Base-by-base conservation (phyloP, 1,140 invertebrate genomes). In the Procambarus virginalis region DNA sequence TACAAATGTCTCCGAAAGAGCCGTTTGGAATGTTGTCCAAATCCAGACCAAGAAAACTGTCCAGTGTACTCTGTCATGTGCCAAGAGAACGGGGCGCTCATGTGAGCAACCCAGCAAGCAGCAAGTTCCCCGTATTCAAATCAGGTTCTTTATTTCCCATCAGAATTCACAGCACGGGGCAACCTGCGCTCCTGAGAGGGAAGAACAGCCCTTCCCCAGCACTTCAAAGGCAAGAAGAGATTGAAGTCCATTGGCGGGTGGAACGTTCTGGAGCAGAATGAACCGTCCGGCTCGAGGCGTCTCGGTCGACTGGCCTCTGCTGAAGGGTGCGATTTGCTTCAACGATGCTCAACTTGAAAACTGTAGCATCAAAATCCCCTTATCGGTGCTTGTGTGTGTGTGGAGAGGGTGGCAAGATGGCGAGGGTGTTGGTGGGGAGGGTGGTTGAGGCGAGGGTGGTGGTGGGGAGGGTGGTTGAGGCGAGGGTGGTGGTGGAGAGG, bases 101-200 rank as follows among this genome's bases (percentile, higher is more conserved):
- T n/a, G 20, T 10, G 20, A 80, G 78, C 8, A 80, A 80, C 55
- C 78, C 78, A 8, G 20, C 58, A 22, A 8, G 20, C 58, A 22
- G 20, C 58, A 80, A 34, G 78, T 80, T 20, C 49, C 20, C 46
- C 20, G 78, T 80, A 80, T 80, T 80, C 78, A 80, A 80, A 80
- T 80, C 78, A 80, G 12, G 49, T 20, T 12, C 49, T 80, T 80
- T 55, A 80, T 80, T 20, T 80, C 12, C 49, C 64, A 17, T 83
- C 46, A 70, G 64, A 58, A 80, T 80, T 80, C 78, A 80, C 20
- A 80, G 49, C 78, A n/a, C 78, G 78, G 20, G 34, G 17, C 78
- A 6, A 55, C 55, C 78, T 55, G 55, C 78, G 20, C 78, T 80
- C 55, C 9, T 80, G 49, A 51, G 49, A 58, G 78, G 49, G 78